phyloP scores from a whole-genome alignment of 2,113 vertebrate species.

The Hydropotes inermis region DNA sequence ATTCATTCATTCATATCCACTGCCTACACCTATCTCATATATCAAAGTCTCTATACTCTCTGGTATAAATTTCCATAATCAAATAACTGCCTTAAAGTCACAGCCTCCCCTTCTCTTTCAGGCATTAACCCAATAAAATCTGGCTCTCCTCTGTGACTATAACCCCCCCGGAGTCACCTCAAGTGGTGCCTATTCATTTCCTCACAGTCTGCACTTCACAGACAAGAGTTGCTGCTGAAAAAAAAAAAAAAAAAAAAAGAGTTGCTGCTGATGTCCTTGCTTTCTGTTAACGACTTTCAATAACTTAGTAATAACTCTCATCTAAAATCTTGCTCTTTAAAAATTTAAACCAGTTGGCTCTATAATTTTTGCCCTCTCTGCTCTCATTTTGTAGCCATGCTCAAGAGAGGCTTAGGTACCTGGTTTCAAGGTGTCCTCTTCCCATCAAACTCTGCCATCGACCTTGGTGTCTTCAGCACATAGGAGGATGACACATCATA shows the following conservation, averaged over 20 bases:
- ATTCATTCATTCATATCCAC: not conserved
- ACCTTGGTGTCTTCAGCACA: not conserved
- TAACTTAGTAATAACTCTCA: not conserved
- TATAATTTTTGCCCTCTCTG: not conserved
- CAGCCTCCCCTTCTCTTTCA: not conserved
- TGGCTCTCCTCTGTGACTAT: not conserved
- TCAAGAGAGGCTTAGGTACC: not conserved
- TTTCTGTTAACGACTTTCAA: not conserved
- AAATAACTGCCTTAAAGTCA: not conserved
- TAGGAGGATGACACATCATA: not conserved
- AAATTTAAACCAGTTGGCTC: not conserved
- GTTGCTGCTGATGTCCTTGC: not conserved
- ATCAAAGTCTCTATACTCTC: not conserved
- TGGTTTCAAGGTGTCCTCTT: not conserved
- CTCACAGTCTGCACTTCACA: not conserved
- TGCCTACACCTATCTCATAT: not conserved
- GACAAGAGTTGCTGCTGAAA: not conserved
- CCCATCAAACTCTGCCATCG: not conserved
- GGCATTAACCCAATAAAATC: not conserved
- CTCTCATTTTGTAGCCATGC: not conserved
- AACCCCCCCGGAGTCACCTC: not conserved
- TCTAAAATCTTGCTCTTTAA: not conserved
- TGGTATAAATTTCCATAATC: not conserved
- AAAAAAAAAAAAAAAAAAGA: too few relatives aligned
- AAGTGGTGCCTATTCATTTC: not conserved